A percentile compares a stretch with the other conserved stretches of the same genome.
Conservation (phyloP, 2,888 invertebrate species). For the Timandra comae region DNA sequence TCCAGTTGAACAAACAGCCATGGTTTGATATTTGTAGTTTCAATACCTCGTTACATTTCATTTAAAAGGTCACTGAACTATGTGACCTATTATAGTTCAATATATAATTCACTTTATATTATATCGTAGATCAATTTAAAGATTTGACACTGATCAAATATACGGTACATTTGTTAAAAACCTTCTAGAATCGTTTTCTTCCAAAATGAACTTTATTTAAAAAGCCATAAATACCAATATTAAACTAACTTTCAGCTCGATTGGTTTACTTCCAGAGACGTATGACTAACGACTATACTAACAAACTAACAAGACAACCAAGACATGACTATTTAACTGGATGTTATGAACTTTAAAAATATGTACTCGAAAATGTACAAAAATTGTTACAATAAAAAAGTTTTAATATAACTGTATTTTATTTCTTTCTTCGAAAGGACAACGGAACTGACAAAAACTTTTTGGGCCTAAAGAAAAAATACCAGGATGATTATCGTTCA, state of each 20-base stretch:
- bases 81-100: too few relatives aligned
- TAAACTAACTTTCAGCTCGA: conserved; percentile 10
- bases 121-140: too few relatives aligned
- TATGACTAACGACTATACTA: conserved; percentile 4
- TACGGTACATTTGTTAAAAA: too few relatives aligned
- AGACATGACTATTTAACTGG: conserved; percentile 1
- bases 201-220: too few relatives aligned
- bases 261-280: conserved; percentile 18
- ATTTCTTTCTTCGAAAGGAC: conserved; percentile 29
- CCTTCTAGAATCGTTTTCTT: too few relatives aligned
- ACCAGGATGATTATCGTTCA: conserved; percentile 68
- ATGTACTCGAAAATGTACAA: conserved; percentile 12
- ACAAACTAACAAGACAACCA: conserved; percentile 3
- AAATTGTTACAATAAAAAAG: conserved; percentile 24
- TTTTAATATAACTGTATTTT: conserved; percentile 21
- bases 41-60: too few relatives aligned
- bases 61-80: too few relatives aligned
- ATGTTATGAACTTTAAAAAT: not conserved
- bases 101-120: too few relatives aligned
- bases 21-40: too few relatives aligned
- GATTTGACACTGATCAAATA: too few relatives aligned
- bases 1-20: conserved; percentile 26
- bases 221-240: not conserved
- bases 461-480: conserved; percentile 35
- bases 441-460: conserved; percentile 35